Conservation (phyloP, 2,113 vertebrate genomes). For the Vicugna pacos region DNA sequence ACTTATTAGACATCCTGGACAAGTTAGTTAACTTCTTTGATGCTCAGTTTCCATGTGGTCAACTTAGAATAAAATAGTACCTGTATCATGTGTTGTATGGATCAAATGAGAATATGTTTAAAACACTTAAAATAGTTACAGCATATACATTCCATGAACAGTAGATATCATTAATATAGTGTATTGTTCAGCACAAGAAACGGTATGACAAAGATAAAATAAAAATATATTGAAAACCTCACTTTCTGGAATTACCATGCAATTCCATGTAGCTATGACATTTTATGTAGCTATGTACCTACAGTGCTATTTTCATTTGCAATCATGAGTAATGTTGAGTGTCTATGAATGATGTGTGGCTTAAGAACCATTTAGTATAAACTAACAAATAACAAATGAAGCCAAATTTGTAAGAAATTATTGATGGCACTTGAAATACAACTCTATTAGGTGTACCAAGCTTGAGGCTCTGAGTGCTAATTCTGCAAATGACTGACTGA, state of each 20-base stretch:
- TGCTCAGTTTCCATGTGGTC: not conserved
- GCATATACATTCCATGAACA: not conserved
- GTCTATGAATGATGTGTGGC: not conserved
- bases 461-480: not conserved
- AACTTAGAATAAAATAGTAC: not conserved
- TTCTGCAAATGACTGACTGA: not conserved
- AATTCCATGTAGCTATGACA: not conserved
- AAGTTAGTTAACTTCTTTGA: not conserved
- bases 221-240: not conserved
- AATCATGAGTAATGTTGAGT: not conserved
- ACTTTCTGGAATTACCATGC: not conserved
- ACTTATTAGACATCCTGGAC: not conserved
- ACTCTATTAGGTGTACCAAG: not conserved
- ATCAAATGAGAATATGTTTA: not conserved
- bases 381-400: not conserved
- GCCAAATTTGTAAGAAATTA: not conserved
- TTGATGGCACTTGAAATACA: not conserved
- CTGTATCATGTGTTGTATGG: not conserved
- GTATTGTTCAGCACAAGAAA: not conserved
- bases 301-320: not conserved
- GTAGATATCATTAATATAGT: not conserved
- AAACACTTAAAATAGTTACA: not conserved
- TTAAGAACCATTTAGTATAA: conserved; percentile 28
- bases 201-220: not conserved
- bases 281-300: not conserved